Evolutionary conservation across 2,113 vertebrate species (phyloP).

Genomic region (Sceloporus undulatus): DNA sequence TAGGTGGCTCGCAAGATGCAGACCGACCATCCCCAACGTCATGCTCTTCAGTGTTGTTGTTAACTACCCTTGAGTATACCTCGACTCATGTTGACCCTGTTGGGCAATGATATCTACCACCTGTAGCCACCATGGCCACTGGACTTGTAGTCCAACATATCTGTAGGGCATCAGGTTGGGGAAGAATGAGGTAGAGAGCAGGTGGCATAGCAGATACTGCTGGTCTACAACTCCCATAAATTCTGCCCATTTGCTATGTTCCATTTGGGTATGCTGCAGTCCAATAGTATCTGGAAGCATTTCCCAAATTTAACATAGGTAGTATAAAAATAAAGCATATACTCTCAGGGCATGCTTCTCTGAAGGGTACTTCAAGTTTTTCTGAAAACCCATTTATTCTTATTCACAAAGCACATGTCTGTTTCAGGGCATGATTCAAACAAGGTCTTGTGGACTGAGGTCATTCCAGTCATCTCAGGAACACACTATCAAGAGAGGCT

Average conservation of each 20-base stretch:
- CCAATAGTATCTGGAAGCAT: neutral
- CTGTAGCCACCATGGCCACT: too few relatives aligned
- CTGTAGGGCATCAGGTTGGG: too few relatives aligned
- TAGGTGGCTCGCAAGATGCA: neutral
- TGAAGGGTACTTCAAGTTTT: neutral
- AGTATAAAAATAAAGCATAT: conserved; percentile 44
- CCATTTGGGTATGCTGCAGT: neutral
- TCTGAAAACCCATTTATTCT: conserved; percentile 37
- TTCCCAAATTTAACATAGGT: neutral
- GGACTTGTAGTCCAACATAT: too few relatives aligned
- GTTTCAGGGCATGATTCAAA: conserved; percentile 24
- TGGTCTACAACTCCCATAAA: neutral
- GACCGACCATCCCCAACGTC: neutral
- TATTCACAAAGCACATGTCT: conserved; percentile 54
- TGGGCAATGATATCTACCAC: too few relatives aligned
- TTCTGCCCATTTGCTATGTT: too few relatives aligned
- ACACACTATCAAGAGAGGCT: too few relatives aligned
- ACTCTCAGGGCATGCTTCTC: conserved; percentile 45
- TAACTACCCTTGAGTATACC: too few relatives aligned
- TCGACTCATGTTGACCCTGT: too few relatives aligned
- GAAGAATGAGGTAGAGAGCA: too few relatives aligned
- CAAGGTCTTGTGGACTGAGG: neutral
- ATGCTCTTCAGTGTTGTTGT: neutral
- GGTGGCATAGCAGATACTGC: too few relatives aligned
- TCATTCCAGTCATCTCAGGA: neutral